phyloP scores from a whole-genome alignment of 64 coral and sea anemone genomes.

The Catalaphyllia jardinei region DNA sequence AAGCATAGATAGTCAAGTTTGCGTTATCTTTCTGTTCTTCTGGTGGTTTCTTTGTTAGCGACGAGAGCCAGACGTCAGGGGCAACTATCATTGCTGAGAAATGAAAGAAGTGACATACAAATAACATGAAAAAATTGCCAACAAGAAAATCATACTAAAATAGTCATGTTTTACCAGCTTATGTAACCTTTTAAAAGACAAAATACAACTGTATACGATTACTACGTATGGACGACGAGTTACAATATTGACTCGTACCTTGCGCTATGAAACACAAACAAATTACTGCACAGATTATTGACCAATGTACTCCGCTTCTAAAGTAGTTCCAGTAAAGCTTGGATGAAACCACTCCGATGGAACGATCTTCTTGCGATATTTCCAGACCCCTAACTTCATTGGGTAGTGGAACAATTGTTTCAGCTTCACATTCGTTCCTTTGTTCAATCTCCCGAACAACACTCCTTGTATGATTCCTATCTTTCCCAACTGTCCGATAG shows the following conservation, averaged over 20 bases:
- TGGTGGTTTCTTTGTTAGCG: not conserved
- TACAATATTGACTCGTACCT: not conserved
- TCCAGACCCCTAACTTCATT: not conserved
- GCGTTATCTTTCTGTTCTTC: not conserved
- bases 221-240: too few species aligned
- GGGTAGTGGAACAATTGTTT: not conserved
- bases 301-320: not conserved
- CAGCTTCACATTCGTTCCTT: not conserved
- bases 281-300: not conserved
- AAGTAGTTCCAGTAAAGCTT: constrained; percentile 30
- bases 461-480: not conserved
- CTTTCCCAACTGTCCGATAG: not conserved
- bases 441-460: not conserved
- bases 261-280: not conserved
- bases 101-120: too few species aligned
- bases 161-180: too few species aligned
- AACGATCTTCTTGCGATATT: constrained; percentile 5
- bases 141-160: too few species aligned
- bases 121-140: not conserved
- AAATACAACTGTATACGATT: too few species aligned
- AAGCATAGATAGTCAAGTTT: not conserved
- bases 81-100: not conserved
- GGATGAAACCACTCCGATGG: constrained; percentile 14
- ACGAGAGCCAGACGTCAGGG: not conserved
- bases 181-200: not conserved